phyloP scores from a whole-genome alignment of 2,113 vertebrate genomes.

The Platycercus adscitus region DNA sequence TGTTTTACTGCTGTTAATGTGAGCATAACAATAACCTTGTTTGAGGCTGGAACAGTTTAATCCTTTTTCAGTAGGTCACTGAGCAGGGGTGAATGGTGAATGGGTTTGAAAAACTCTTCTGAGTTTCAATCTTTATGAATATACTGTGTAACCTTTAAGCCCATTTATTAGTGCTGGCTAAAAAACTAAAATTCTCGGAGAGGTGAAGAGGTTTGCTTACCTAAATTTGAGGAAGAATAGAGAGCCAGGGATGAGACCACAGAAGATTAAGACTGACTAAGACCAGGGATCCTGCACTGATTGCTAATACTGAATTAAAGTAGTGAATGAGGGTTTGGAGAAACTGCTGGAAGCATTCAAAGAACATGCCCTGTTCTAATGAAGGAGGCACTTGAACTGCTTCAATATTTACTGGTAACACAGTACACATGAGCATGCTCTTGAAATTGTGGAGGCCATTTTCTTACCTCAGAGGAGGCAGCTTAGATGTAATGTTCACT shows the following conservation, averaged over 20 bases:
- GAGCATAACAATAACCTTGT: neutral
- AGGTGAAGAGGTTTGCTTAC: neutral
- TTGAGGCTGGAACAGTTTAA: neutral
- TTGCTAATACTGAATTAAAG: neutral
- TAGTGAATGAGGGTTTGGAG: neutral
- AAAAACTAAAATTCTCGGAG: neutral
- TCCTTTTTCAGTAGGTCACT: neutral
- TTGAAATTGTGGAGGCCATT: neutral
- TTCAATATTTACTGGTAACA: neutral
- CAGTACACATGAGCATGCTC: neutral
- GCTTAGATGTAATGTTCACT: neutral
- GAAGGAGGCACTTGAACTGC: neutral
- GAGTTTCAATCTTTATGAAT: neutral
- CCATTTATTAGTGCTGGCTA: neutral
- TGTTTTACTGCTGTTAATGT: neutral
- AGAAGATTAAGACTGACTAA: neutral
- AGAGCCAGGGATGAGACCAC: neutral
- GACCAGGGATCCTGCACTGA: neutral
- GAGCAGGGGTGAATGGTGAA: neutral
- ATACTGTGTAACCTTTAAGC: neutral
- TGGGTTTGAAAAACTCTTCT: neutral
- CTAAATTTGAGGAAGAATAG: neutral
- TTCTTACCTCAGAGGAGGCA: neutral
- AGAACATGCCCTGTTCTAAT: fast-evolving
- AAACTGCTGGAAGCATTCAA: neutral